phyloP scores from a whole-genome alignment of 2,113 vertebrate species.

The Albula glossodonta region DNA sequence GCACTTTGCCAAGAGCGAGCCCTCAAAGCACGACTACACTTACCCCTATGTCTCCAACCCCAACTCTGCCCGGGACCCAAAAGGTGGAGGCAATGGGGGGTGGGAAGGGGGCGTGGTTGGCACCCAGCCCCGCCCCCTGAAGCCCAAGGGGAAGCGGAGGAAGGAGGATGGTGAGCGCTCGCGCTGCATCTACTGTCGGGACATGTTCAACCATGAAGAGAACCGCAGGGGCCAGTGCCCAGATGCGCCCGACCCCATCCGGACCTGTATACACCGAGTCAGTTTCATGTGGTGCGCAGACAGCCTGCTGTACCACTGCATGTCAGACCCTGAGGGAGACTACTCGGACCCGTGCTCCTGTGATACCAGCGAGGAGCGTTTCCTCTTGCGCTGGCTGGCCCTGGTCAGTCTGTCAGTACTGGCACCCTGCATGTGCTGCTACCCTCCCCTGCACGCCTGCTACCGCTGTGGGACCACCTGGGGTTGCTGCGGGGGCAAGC shows the following conservation, averaged over 20 bases:
- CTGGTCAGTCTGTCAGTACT: slow-evolving; percentile 89
- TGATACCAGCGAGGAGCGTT: slow-evolving; percentile 89
- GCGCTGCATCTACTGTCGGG: slow-evolving; percentile 89
- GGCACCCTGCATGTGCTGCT: slow-evolving; percentile 98
- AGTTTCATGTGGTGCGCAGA: slow-evolving; percentile 98
- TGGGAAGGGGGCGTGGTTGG: slow-evolving; percentile 71
- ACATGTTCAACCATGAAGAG: slow-evolving; percentile 88
- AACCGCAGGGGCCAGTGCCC: slow-evolving; percentile 86
- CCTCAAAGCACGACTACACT: slow-evolving; percentile 84
- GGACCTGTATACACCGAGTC: slow-evolving; percentile 88
- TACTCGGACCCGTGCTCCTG: slow-evolving; percentile 96
- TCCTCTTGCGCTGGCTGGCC: slow-evolving; percentile 94
- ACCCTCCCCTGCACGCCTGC: slow-evolving; percentile 88
- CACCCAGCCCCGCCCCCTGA: slow-evolving; percentile 72
- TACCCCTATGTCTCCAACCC: slow-evolving; percentile 81
- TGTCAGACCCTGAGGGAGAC: slow-evolving; percentile 97
- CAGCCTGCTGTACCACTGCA: slow-evolving; percentile 97
- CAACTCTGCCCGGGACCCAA: slow-evolving; percentile 76
- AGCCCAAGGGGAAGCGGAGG: slow-evolving; percentile 70
- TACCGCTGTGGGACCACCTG: slow-evolving; percentile 89
- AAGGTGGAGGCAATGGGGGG: slow-evolving; percentile 50
- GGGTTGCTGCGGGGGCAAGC: slow-evolving; percentile 92
- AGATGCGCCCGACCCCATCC: slow-evolving; percentile 88
- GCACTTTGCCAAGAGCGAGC: slow-evolving; percentile 83
- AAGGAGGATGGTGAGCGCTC: slow-evolving; percentile 79